Conservation (phyloP, 2,888 invertebrate species). For the Strigamia maritima region DNA sequence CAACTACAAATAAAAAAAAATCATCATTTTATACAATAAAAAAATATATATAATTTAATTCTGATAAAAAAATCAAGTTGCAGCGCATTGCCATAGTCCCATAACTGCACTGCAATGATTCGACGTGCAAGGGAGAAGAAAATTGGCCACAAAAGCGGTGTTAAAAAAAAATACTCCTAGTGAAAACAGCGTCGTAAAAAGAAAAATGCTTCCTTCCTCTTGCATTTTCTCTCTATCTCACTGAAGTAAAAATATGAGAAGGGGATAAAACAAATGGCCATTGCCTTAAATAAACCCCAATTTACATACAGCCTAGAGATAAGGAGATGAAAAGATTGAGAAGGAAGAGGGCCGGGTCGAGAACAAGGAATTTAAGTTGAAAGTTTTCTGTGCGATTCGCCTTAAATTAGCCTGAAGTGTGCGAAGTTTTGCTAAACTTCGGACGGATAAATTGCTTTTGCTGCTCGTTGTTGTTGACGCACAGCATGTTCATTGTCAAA, state of each 20-base stretch:
- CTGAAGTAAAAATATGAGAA: background rate
- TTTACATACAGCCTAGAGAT: background rate
- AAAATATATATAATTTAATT: conserved; percentile 14
- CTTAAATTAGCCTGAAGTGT: background rate
- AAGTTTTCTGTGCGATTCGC: background rate
- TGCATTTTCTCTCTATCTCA: background rate
- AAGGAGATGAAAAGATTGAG: background rate
- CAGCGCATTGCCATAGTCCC: background rate
- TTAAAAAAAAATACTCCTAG: background rate
- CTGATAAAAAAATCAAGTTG: background rate
- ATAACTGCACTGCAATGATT: background rate
- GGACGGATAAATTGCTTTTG: background rate
- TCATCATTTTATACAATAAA: no score
- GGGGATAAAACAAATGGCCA: background rate
- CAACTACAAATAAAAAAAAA: background rate
- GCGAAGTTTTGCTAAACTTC: background rate
- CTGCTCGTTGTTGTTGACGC: background rate
- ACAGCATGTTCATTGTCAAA: no score
- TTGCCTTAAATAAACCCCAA: conserved; percentile 19
- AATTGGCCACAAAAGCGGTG: conserved; percentile 16
- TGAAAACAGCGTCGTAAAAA: background rate
- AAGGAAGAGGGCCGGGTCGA: background rate
- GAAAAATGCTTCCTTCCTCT: background rate
- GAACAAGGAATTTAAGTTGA: background rate
- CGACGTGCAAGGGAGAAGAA: background rate